Evolutionary conservation across 2,797 vertebrate genomes (phyloP).

Genomic region (Halcyon badia): DNA sequence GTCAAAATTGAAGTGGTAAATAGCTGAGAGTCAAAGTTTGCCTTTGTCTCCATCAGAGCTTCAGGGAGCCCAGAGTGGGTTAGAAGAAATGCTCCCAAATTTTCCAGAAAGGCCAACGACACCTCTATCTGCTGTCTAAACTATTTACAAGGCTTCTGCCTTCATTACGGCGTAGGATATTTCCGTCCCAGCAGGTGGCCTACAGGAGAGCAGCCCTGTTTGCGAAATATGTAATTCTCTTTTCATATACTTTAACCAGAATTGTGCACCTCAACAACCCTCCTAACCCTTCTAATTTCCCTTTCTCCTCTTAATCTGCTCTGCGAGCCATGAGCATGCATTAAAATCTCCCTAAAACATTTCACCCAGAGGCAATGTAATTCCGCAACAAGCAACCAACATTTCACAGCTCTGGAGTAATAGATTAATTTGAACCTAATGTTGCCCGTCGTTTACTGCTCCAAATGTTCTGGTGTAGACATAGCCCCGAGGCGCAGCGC

Average conservation of each 20-base stretch:
- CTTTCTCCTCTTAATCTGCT: conserved; percentile 89
- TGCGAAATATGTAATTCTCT: conserved; percentile 88
- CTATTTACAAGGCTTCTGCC: conserved; percentile 90
- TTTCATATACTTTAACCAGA: conserved; percentile 90
- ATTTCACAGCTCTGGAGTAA: conserved; percentile 90
- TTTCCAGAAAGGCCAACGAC: conserved; percentile 67
- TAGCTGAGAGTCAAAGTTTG: conserved; percentile 19
- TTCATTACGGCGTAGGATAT: conserved; percentile 90
- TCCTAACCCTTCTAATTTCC: conserved; percentile 88
- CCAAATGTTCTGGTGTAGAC: conserved; percentile 89
- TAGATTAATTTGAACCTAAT: conserved; percentile 90
- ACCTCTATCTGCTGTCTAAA: conserved; percentile 87
- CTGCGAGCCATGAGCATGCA: conserved; percentile 88
- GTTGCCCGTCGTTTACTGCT: conserved; percentile 87
- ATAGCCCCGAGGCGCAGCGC: conserved; percentile 84
- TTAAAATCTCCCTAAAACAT: conserved; percentile 91
- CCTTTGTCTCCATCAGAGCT: conserved; percentile 24
- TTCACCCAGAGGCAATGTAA: conserved; percentile 87
- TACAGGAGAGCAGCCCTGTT: conserved; percentile 83
- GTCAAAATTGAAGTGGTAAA: conserved; percentile 55
- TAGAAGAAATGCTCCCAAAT: conserved; percentile 60
- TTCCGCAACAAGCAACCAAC: conserved; percentile 88
- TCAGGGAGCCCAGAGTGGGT: background rate
- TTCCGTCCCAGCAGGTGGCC: conserved; percentile 90
- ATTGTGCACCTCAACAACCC: conserved; percentile 83